Conservation (phyloP, 2,113 vertebrate genomes). For the Sturnira hondurensis region DNA sequence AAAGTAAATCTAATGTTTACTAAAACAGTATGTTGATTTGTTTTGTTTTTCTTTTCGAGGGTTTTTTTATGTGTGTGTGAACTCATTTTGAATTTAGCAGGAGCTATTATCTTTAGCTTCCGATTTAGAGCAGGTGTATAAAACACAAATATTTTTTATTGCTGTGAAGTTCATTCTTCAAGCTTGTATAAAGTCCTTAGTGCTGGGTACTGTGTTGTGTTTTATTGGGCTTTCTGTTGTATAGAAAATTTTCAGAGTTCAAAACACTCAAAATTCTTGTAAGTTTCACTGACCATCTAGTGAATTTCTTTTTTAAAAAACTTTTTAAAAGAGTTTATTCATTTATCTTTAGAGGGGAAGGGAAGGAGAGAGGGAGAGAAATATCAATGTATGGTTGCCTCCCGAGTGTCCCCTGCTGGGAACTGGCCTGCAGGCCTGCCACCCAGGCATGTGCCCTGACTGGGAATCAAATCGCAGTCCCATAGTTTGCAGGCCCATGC, state of each 20-base stretch:
- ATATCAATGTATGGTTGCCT: too few species aligned
- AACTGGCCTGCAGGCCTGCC: too few species aligned
- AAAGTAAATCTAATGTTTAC: neutral
- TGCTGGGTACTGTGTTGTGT: neutral
- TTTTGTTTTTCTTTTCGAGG: neutral
- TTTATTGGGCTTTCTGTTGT: neutral
- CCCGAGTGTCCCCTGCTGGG: too few species aligned
- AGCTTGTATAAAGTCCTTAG: neutral
- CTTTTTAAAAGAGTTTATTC: too few species aligned
- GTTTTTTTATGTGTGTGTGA: neutral
- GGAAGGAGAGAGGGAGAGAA: too few species aligned
- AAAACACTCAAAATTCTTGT: neutral
- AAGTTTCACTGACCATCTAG: neutral
- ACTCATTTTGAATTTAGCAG: neutral
- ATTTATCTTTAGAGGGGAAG: too few species aligned
- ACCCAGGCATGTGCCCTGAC: too few species aligned
- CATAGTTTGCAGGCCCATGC: too few species aligned
- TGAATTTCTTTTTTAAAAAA: neutral
- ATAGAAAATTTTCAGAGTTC: neutral
- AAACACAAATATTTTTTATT: neutral
- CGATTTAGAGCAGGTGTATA: neutral
- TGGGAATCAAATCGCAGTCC: too few species aligned
- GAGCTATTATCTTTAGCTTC: neutral
- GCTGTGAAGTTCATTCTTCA: neutral
- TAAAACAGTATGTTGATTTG: neutral